Evolutionary conservation across 92 coral and sea anemone genomes (phyloP).

Genomic region (Zoanthus sansibaricus): DNA sequence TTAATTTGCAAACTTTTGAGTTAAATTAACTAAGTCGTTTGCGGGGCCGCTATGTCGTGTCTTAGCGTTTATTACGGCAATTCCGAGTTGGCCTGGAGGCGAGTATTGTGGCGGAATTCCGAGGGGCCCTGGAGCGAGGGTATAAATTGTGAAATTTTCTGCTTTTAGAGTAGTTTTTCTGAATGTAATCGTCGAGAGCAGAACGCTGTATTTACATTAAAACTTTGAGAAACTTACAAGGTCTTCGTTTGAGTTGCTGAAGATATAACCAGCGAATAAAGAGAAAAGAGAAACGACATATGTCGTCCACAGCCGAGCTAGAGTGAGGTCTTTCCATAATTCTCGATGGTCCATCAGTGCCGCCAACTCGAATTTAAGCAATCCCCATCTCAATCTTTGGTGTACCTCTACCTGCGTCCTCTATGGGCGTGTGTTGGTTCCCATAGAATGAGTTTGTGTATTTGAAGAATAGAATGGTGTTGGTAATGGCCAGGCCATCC

Average conservation of each 20-base stretch:
- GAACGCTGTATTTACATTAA: background rate
- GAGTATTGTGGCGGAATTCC: constrained; percentile 1
- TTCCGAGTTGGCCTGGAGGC: constrained; percentile 17
- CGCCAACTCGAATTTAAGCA: too few species aligned
- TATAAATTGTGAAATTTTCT: background rate
- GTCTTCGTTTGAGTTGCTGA: constrained; percentile 19
- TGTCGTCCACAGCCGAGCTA: too few species aligned
- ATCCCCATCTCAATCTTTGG: too few species aligned
- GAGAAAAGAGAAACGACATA: background rate
- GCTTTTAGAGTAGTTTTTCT: background rate
- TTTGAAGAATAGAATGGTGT: too few species aligned
- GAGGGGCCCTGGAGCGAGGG: constrained; percentile 20
- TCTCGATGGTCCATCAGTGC: too few species aligned
- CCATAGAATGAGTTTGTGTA: too few species aligned
- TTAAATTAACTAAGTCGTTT: background rate
- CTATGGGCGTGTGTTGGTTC: too few species aligned
- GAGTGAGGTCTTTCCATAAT: too few species aligned
- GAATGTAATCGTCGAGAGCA: background rate
- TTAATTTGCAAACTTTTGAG: background rate
- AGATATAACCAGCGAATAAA: background rate
- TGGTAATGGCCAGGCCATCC: too few species aligned
- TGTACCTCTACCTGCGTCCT: too few species aligned
- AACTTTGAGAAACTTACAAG: background rate
- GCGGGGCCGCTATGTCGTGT: constrained; percentile 22
- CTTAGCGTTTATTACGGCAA: constrained; percentile 9